Conservation (phyloP, 2,888 invertebrate genomes). For the Drosophila rellima region DNA sequence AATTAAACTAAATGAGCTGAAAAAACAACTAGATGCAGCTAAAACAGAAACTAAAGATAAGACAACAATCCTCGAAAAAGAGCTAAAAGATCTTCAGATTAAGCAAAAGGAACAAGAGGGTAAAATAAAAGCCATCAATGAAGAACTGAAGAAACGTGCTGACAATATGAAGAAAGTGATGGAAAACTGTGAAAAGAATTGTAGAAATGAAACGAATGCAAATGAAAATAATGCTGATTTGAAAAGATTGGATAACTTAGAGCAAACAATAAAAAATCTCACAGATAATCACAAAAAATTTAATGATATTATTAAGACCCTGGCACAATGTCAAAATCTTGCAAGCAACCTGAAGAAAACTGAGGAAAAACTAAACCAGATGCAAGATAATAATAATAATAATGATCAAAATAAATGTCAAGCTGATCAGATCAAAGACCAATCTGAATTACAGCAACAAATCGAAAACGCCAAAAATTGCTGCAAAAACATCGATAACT, state of each 20-base stretch:
- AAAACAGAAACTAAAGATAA: not conserved
- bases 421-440: not conserved
- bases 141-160: not conserved
- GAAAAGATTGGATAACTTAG: conserved; percentile 14
- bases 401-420: not conserved
- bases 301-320: not conserved
- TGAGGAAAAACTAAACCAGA: not conserved
- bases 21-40: not conserved
- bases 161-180: not conserved
- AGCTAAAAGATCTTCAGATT: conserved; percentile 19
- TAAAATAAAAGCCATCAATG: not conserved
- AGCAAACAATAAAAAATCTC: conserved; percentile 13
- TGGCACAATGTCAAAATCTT: not conserved
- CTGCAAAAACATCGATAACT: conserved; percentile 26
- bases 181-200: conserved; percentile 19
- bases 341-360: not conserved
- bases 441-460: not conserved
- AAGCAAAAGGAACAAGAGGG: conserved; percentile 28
- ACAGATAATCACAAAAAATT: not conserved
- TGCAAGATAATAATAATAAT: not conserved
- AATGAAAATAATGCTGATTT: not conserved
- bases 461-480: conserved; percentile 4
- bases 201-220: not conserved
- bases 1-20: conserved; percentile 4
- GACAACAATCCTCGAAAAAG: not conserved